A percentile compares a stretch with the other conserved stretches of the same genome.
Evolutionary conservation across 1,140 invertebrate species (phyloP).

Genomic region (Pantala flavescens): DNA sequence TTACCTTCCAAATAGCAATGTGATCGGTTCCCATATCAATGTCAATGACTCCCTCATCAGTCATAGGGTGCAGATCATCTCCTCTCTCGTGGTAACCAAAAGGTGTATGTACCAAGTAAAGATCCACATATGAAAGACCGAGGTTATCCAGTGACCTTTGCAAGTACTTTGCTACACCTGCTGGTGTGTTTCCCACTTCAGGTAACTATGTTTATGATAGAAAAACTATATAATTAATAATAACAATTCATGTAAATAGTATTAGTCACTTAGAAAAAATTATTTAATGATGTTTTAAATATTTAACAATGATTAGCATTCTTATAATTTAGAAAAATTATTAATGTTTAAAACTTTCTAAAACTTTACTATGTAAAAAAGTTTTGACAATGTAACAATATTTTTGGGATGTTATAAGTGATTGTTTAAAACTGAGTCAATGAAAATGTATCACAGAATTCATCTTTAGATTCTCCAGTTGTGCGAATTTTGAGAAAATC

Average conservation of each 20-base stretch:
- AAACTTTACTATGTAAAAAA: too few species aligned
- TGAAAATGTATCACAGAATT: too few species aligned
- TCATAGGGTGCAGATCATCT: constrained; percentile 21
- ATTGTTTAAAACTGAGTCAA: too few species aligned
- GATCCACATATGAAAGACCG: constrained; percentile 69
- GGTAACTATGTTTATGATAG: constrained; percentile 35
- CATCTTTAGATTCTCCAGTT: too few species aligned
- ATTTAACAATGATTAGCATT: too few species aligned
- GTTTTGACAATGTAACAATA: too few species aligned
- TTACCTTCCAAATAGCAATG: constrained; percentile 60
- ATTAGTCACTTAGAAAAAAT: background rate
- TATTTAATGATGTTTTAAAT: too few species aligned
- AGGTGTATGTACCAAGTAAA: constrained; percentile 75
- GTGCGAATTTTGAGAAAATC: too few species aligned
- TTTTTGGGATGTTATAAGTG: too few species aligned
- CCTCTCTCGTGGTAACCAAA: constrained; percentile 48
- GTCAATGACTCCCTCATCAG: constrained; percentile 35
- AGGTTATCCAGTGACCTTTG: constrained; percentile 59
- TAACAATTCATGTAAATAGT: constrained; percentile 28
- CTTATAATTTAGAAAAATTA: too few species aligned
- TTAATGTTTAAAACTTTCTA: too few species aligned
- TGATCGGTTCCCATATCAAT: constrained; percentile 58
- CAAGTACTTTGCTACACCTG: constrained; percentile 59
- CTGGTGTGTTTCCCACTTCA: constrained; percentile 52
- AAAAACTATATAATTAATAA: background rate